Conservation (phyloP, 2,888 invertebrate genomes). For the Colletes collaris region DNA sequence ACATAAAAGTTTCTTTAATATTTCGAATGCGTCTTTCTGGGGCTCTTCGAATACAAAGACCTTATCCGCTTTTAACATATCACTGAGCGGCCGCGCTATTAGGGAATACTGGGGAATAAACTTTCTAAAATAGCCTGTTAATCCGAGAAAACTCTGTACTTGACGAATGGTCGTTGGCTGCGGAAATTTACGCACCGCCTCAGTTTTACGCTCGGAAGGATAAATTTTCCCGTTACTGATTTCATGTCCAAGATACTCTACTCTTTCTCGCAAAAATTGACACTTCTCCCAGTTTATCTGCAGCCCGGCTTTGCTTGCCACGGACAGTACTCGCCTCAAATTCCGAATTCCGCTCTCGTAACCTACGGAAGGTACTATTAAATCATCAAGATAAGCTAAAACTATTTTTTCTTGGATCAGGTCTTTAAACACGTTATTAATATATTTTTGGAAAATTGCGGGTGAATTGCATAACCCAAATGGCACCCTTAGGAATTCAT, state of each 20-base stretch:
- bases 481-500: background rate
- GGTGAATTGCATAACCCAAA: background rate
- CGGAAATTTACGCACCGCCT: background rate
- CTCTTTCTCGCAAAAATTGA: background rate
- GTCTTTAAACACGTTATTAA: background rate
- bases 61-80: background rate
- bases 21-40: background rate
- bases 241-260: no score
- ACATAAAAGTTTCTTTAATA: background rate
- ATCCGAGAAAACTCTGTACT: background rate
- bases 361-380: background rate
- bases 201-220: background rate
- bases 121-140: conserved; percentile 1
- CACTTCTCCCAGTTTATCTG: conserved; percentile 6
- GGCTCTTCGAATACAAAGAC: background rate
- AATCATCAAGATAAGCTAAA: background rate
- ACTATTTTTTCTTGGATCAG: background rate
- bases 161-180: background rate
- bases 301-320: background rate
- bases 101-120: background rate
- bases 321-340: background rate
- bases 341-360: background rate
- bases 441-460: background rate
- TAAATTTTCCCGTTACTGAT: background rate
- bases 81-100: background rate